Evolutionary conservation across 2,888 invertebrate genomes (phyloP), one percentile per base, ranked within the genome.

Genomic region (Lissonota sp.): DNA sequence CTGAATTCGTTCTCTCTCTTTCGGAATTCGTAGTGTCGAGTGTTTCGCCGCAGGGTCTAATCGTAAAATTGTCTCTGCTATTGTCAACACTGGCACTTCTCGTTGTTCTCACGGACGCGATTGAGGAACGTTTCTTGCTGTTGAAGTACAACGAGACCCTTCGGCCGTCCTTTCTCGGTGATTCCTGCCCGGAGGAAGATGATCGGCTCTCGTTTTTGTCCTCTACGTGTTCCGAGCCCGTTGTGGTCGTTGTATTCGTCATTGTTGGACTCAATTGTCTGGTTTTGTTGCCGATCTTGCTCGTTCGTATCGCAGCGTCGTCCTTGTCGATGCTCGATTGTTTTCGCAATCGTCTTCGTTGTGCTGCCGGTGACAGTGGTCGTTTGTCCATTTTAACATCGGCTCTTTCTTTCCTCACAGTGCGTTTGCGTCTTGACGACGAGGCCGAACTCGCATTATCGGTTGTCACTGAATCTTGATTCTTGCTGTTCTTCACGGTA

Each of bases 1-100:
- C 94, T 0, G 95, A 95, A 90, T 95, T 95, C 0, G 95, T 95
- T 42, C 95, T 93, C 89, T 96, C 96, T 83, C 95, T 94, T 83
- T 95, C 95, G 0, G 95, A 95, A 84, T 88, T 88, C 14, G 67
- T 93, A 92, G 75, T 92, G 6, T 90, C 91, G 51, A 76, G 7
- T 6, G 46, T 66, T 8, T 83, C 79, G 46, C 53, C 58, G 70
- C 44, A 26, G 57, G 71, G 42, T 86, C 86, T 92, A 46, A 78
- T 49, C 40, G 73, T 66, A 62, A 78, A 70, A 57, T 82, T 82
- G 37, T 84, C 82, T 71, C 80, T 82, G 14, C 75, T 57, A 70
- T 83, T 84, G 14, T 91, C 91, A 39, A 88, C 46, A 66, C 91
- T 91, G 6, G 84, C 84, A 58, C 91, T 90, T 6, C 90, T 86